A percentile compares a stretch with the other conserved stretches of the same genome.
phyloP scores from a whole-genome alignment of 2,888 invertebrate species.

The Taenaris catops region DNA sequence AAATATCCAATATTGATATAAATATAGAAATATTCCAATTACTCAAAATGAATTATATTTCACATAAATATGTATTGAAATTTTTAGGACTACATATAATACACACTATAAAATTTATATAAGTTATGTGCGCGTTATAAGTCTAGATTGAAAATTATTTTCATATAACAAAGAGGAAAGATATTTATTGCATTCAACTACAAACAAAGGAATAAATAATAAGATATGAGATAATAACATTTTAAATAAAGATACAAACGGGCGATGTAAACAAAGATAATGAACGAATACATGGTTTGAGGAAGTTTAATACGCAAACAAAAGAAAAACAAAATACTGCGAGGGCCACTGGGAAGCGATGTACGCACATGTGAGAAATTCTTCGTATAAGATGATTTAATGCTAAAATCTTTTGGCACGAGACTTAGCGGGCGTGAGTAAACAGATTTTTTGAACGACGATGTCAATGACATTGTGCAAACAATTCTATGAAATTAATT shows the following conservation, averaged over 20 bases:
- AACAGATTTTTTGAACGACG: slow-evolving; percentile 48
- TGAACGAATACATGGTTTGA: slow-evolving; percentile 35
- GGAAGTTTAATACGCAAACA: slow-evolving; percentile 51
- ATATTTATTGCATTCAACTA: too few relatives aligned
- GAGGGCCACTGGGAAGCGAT: slow-evolving; percentile 17
- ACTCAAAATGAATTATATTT: too few relatives aligned
- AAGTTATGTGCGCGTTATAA: too few relatives aligned
- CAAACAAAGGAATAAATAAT: slow-evolving; percentile 20
- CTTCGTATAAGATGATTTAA: slow-evolving; percentile 15
- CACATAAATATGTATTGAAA: too few relatives aligned
- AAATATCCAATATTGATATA: too few relatives aligned
- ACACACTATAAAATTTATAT: too few relatives aligned
- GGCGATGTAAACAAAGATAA: slow-evolving; percentile 33
- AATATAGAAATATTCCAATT: too few relatives aligned
- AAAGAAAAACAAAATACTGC: slow-evolving; percentile 46
- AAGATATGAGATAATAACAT: slow-evolving; percentile 12
- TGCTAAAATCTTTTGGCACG: slow-evolving; percentile 50
- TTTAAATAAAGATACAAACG: slow-evolving; percentile 9
- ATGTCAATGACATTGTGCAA: slow-evolving; percentile 61
- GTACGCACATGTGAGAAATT: slow-evolving; percentile 3
- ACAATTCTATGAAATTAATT: slow-evolving; percentile 36
- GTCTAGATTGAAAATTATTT: too few relatives aligned
- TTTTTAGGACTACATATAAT: too few relatives aligned
- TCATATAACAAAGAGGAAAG: too few relatives aligned
- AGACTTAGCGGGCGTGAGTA: slow-evolving; percentile 44